phyloP scores from a whole-genome alignment of 2,888 invertebrate species.

The Oegoconia quadripuncta region DNA sequence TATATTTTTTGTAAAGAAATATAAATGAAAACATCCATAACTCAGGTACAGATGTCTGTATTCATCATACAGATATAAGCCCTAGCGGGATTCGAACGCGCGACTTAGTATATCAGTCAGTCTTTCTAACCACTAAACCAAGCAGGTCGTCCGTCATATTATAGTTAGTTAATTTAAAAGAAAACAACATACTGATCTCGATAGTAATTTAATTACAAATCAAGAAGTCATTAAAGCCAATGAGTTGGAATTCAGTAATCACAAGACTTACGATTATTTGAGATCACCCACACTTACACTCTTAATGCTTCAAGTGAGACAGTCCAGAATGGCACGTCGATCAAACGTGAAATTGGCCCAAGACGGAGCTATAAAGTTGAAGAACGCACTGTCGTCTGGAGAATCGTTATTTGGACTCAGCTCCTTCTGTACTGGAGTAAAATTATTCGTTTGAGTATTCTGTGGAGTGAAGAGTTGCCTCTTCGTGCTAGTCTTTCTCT shows the following conservation, averaged over 20 bases:
- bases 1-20: no score
- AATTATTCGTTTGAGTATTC: constrained; percentile 43
- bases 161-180: no score
- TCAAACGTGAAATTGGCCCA: constrained; percentile 85
- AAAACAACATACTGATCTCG: background rate
- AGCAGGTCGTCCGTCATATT: no score
- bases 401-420: constrained; percentile 26
- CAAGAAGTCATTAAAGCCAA: constrained; percentile 6
- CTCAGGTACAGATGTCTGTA: no score
- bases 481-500: constrained; percentile 69
- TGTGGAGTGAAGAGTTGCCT: constrained; percentile 79
- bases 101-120: no score
- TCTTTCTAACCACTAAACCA: no score
- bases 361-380: constrained; percentile 79
- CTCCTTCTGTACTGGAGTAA: constrained; percentile 50
- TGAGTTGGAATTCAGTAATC: constrained; percentile 5
- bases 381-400: constrained; percentile 34
- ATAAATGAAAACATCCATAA: no score
- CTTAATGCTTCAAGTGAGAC: constrained; percentile 50
- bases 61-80: no score
- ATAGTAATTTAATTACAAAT: constrained; percentile 1
- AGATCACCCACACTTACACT: constrained; percentile 4
- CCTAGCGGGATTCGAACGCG: no score
- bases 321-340: constrained; percentile 73
- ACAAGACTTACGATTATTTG: background rate